Evolutionary conservation across 2,797 vertebrate species (phyloP).

Genomic region (Poeciliopsis paucimaculata): DNA sequence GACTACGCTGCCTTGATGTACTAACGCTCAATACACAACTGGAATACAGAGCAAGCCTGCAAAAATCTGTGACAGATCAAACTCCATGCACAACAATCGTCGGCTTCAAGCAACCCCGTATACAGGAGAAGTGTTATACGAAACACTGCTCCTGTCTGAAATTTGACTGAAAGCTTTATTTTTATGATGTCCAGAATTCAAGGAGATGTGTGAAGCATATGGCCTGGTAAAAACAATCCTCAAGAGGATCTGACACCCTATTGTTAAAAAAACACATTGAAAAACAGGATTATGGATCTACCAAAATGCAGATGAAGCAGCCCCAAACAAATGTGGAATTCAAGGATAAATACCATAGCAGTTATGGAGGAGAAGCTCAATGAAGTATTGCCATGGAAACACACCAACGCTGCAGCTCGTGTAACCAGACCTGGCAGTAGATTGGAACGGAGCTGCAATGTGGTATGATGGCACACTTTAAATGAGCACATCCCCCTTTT

Average conservation of each 20-base stretch:
- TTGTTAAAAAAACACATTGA: not conserved
- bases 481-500: not conserved
- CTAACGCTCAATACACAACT: too few species aligned
- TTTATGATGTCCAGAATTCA: not conserved
- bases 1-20: not conserved
- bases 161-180: not conserved
- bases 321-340: not conserved
- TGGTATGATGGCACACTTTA: not conserved
- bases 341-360: not conserved
- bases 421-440: not conserved
- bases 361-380: not conserved
- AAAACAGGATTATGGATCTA: not conserved
- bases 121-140: not conserved
- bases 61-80: not conserved
- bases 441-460: not conserved
- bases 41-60: not conserved
- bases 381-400: constrained; percentile 1
- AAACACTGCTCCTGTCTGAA: not conserved
- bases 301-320: not conserved
- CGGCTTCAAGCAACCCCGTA: not conserved
- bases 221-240: not conserved
- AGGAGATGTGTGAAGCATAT: not conserved
- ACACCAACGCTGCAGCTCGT: not conserved
- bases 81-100: not conserved
- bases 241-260: not conserved